Percentiles rank a stretch among this genome's conserved stretches.
Evolutionary conservation across 2,113 vertebrate genomes (phyloP).

Genomic region (Cyprinus carpio): DNA sequence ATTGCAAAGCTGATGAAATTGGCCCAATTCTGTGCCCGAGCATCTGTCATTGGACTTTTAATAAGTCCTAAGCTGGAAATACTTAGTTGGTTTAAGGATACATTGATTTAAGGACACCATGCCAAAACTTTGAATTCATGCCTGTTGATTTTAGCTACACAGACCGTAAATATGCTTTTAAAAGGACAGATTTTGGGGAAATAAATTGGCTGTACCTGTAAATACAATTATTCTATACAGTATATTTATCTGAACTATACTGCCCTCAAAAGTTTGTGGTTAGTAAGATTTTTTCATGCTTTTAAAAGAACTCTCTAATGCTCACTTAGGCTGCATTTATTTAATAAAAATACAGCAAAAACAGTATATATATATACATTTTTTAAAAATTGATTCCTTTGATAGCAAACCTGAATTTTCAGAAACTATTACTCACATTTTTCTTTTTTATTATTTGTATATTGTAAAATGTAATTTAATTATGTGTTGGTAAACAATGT

Average conservation of each 20-base stretch:
- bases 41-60: slow-evolving; percentile 6
- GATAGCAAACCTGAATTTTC: no score
- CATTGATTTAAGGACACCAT: neutral
- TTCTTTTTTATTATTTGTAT: no score
- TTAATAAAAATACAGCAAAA: no score
- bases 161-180: neutral
- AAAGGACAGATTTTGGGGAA: neutral
- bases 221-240: neutral
- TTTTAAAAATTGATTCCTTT: no score
- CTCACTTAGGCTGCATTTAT: no score
- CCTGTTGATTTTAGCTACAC: neutral
- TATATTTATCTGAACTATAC: neutral
- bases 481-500: no score
- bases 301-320: no score
- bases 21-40: neutral
- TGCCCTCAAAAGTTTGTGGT: neutral
- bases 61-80: slow-evolving; percentile 19
- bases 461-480: no score
- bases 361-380: no score
- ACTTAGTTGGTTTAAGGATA: slow-evolving; percentile 27
- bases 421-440: no score
- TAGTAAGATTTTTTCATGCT: neutral
- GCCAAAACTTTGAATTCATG: neutral
- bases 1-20: slow-evolving; percentile 11
- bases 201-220: neutral